phyloP scores from a whole-genome alignment of 2,113 vertebrate species.

The Gymnorhina tibicen region DNA sequence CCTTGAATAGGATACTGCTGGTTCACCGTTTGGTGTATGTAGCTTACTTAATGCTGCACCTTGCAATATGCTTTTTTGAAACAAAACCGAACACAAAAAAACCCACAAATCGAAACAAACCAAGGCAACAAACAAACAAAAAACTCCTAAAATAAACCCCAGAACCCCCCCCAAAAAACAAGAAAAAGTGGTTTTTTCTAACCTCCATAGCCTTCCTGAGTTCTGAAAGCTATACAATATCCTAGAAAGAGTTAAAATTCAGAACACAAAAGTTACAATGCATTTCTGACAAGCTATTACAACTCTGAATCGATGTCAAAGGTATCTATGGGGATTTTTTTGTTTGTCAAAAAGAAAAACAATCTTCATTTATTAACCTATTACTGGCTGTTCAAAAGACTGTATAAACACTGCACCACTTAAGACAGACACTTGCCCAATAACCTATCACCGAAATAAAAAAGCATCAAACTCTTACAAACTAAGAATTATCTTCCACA shows the following conservation, averaged over 20 bases:
- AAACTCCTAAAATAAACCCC: background rate
- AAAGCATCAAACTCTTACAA: background rate
- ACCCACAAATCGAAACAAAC: background rate
- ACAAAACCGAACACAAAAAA: background rate
- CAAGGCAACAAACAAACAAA: background rate
- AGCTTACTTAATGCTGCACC: background rate
- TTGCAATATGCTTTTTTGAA: background rate
- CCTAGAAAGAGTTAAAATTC: background rate
- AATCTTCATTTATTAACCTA: background rate
- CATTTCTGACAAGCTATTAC: background rate
- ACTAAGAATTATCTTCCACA: background rate
- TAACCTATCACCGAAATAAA: background rate
- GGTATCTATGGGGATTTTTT: rapidly evolving
- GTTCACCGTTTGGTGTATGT: background rate
- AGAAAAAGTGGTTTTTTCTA: background rate
- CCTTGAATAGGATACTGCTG: background rate
- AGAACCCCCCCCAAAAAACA: background rate
- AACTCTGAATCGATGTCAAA: background rate
- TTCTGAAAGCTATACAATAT: background rate
- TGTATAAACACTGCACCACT: background rate
- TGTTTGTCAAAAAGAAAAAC: background rate
- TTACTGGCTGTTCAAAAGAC: background rate
- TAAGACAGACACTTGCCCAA: background rate
- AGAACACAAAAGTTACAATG: background rate
- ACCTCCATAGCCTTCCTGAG: background rate